Conservation (phyloP, 2,797 vertebrate genomes). For the Oryzias sinensis region DNA sequence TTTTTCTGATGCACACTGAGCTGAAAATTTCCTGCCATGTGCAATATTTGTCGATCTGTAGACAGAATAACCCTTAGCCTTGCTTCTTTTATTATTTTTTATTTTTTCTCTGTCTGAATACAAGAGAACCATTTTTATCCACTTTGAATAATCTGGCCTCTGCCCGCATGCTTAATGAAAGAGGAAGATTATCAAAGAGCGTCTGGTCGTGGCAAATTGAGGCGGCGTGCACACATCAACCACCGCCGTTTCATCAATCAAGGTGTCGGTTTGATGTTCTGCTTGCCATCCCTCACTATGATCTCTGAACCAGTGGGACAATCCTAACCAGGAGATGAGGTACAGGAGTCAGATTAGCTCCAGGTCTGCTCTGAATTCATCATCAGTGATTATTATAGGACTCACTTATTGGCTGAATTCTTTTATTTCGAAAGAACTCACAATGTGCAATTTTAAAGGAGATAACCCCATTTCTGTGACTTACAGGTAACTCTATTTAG, state of each 20-base stretch:
- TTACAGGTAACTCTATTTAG: constrained; percentile 16
- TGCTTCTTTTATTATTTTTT: constrained; percentile 17
- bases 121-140: constrained; percentile 23
- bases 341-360: constrained; percentile 36
- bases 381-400: constrained; percentile 13
- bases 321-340: constrained; percentile 52
- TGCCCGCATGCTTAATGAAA: constrained; percentile 48
- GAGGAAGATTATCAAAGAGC: constrained; percentile 42
- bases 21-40: constrained; percentile 39
- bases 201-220: constrained; percentile 36
- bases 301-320: constrained; percentile 39
- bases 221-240: constrained; percentile 42
- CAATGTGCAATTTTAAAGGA: constrained; percentile 24
- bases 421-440: constrained; percentile 2
- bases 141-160: constrained; percentile 54
- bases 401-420: constrained; percentile 26
- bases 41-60: constrained; percentile 45
- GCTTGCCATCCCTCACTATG: constrained; percentile 50
- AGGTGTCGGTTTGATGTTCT: constrained; percentile 63
- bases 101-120: constrained; percentile 7
- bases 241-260: constrained; percentile 62
- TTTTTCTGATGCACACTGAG: constrained; percentile 45
- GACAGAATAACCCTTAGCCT: constrained; percentile 33
- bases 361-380: constrained; percentile 22
- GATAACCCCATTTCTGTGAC: constrained; percentile 29